Conservation (phyloP, 1,140 invertebrate species). For the Drosophila tsacasi region DNA sequence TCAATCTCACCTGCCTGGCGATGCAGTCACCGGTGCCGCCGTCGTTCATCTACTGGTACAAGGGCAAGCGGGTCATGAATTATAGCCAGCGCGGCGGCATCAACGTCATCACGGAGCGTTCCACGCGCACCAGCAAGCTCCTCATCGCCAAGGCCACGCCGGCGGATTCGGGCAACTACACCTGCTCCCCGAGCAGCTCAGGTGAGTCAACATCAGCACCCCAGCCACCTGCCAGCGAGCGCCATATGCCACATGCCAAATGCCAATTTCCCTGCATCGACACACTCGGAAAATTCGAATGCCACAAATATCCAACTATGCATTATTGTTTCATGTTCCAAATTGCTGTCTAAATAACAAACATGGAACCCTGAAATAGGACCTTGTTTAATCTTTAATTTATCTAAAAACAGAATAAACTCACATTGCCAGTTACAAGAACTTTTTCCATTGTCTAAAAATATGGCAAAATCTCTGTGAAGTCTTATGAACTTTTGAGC, state of each 20-base stretch:
- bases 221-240: neutral
- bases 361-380: neutral
- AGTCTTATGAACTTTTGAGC: slow-evolving; percentile 23
- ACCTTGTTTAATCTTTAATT: slow-evolving; percentile 14
- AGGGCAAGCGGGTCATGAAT: slow-evolving; percentile 94
- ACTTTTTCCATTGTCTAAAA: slow-evolving; percentile 15
- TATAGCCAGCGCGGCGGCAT: slow-evolving; percentile 94
- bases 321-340: neutral
- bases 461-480: slow-evolving; percentile 9
- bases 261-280: slow-evolving; percentile 3
- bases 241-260: slow-evolving; percentile 12
- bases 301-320: neutral
- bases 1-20: slow-evolving; percentile 95
- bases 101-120: slow-evolving; percentile 94
- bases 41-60: slow-evolving; percentile 96
- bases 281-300: slow-evolving; percentile 3
- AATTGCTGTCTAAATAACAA: slow-evolving; percentile 3
- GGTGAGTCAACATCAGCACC: slow-evolving; percentile 77
- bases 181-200: slow-evolving; percentile 90
- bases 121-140: slow-evolving; percentile 92
- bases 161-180: slow-evolving; percentile 94
- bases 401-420: neutral
- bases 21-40: slow-evolving; percentile 94
- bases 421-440: neutral
- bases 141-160: slow-evolving; percentile 92